A percentile compares a stretch with the other conserved stretches of the same genome.
These are phyloP conservation scores for Xenopus laevis DNA, from an alignment of 2,113 vertebrate genomes.

Conservation along the genomic window DNA sequence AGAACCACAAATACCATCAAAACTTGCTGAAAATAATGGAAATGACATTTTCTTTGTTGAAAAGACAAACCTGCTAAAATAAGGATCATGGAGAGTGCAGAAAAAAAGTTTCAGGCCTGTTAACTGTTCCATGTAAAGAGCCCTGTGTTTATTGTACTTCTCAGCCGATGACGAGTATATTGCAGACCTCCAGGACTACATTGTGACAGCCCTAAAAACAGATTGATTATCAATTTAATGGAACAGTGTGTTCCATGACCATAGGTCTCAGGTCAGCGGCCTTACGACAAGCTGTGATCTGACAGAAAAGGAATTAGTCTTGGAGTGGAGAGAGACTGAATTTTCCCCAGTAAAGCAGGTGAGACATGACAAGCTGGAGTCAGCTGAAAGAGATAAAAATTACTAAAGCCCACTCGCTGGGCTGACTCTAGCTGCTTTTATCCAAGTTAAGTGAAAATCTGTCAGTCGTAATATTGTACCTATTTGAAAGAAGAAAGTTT, in stretches of 20 bases:
- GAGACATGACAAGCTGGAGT: background rate
- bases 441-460: too few relatives aligned
- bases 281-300: slow-evolving; percentile 4
- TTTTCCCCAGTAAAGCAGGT: too few relatives aligned
- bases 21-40: too few relatives aligned
- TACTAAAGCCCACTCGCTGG: background rate
- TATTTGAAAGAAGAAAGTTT: background rate
- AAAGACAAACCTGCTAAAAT: background rate
- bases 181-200: slow-evolving; percentile 11
- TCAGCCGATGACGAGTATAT: slow-evolving; percentile 5
- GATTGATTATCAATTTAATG: slow-evolving; percentile 21
- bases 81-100: slow-evolving; percentile 15
- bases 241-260: slow-evolving; percentile 5
- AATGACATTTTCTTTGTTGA: too few relatives aligned
- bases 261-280: slow-evolving; percentile 22
- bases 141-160: slow-evolving; percentile 21
- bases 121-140: background rate
- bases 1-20: too few relatives aligned
- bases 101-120: background rate
- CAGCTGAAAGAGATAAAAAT: slow-evolving; percentile 6
- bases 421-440: background rate
- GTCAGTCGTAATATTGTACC: too few relatives aligned
- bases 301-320: background rate
- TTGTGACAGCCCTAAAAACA: background rate
- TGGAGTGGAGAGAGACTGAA: background rate